phyloP scores from a whole-genome alignment of 2,113 vertebrate species.

The Syngnathus floridae region DNA sequence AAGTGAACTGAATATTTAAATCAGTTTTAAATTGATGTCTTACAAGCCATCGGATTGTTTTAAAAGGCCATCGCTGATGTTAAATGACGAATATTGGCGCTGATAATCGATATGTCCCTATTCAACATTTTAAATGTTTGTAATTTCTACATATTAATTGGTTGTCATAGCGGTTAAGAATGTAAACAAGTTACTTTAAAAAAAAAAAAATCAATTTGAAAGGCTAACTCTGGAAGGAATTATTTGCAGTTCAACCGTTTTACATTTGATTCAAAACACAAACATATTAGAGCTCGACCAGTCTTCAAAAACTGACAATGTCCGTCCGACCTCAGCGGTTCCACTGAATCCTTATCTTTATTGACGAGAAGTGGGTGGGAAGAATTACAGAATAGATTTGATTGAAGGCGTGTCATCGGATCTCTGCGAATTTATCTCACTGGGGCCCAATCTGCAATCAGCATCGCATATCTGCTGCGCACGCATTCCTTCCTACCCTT shows the following conservation, averaged over 20 bases:
- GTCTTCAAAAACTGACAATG: neutral
- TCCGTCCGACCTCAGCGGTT: neutral
- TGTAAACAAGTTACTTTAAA: too few species aligned
- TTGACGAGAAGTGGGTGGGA: neutral
- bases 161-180: too few species aligned
- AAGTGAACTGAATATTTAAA: too few species aligned
- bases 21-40: too few species aligned
- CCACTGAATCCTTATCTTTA: neutral
- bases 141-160: too few species aligned
- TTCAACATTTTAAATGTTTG: too few species aligned
- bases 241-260: neutral
- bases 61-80: too few species aligned
- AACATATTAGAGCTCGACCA: neutral
- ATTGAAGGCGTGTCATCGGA: conserved; percentile 59
- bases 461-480: conserved; percentile 38
- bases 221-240: neutral
- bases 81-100: too few species aligned
- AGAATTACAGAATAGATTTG: conserved; percentile 46
- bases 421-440: conserved; percentile 44
- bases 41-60: too few species aligned
- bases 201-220: too few species aligned
- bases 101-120: too few species aligned
- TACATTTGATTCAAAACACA: neutral
- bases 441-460: conserved; percentile 39
- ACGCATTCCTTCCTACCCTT: conserved; percentile 47